Percentiles rank a stretch among this genome's conserved stretches.
These are phyloP conservation scores for Drosophila conformis DNA, from an alignment of 2,888 invertebrate genomes.

Conservation along the genomic window DNA sequence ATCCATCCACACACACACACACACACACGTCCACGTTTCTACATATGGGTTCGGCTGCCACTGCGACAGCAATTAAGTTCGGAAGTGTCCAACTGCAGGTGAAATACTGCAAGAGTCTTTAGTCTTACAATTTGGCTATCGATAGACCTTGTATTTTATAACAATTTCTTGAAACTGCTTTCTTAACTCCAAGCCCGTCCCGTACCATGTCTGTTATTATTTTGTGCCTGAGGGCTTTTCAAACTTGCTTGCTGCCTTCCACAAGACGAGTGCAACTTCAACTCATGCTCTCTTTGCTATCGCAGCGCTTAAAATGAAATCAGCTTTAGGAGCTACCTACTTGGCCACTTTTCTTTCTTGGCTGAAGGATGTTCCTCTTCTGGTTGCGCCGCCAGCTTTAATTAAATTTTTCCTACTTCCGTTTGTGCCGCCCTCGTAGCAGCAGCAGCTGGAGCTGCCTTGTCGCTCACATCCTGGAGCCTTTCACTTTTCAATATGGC, in stretches of 20 bases:
- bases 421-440: slow-evolving; percentile 28
- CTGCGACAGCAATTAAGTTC: slow-evolving; percentile 49
- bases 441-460: neutral
- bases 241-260: slow-evolving; percentile 8
- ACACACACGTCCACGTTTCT: neutral
- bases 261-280: neutral
- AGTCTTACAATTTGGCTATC: slow-evolving; percentile 28
- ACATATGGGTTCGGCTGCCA: neutral
- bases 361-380: slow-evolving; percentile 32
- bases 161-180: neutral
- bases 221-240: slow-evolving; percentile 20
- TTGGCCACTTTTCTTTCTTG: slow-evolving; percentile 30
- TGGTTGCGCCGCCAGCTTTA: slow-evolving; percentile 68
- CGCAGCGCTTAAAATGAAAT: slow-evolving; percentile 55
- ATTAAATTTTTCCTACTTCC: slow-evolving; percentile 77
- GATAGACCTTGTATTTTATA: slow-evolving; percentile 28
- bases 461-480: slow-evolving; percentile 24
- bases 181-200: neutral
- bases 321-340: slow-evolving; percentile 43
- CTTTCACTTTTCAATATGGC: slow-evolving; percentile 68
- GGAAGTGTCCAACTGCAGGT: slow-evolving; percentile 48
- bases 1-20: slow-evolving; percentile 3
- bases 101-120: slow-evolving; percentile 11
- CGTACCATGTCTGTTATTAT: slow-evolving; percentile 19
- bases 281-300: slow-evolving; percentile 7